A percentile compares a stretch with the other conserved stretches of the same genome.
phyloP scores from a whole-genome alignment of 2,888 invertebrate genomes.

The Scaptomyza tumidula region DNA sequence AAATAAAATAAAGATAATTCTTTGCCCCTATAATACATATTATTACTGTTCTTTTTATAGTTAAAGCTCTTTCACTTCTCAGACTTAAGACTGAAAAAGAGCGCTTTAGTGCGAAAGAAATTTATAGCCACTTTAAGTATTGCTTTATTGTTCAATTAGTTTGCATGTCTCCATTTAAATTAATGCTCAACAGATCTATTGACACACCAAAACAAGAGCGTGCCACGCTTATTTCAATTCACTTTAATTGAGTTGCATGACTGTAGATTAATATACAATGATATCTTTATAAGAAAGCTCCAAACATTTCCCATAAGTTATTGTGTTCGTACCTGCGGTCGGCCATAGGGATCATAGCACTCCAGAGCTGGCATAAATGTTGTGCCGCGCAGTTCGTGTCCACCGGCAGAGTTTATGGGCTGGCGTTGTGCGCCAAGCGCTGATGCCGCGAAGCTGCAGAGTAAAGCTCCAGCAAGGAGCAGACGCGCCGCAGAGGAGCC shows the following conservation, averaged over 20 bases:
- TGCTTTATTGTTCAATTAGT: constrained; percentile 61
- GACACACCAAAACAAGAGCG: constrained; percentile 26
- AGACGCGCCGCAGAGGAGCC: constrained; percentile 69
- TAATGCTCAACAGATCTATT: constrained; percentile 41
- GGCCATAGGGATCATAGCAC: constrained; percentile 86
- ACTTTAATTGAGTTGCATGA: constrained; percentile 56
- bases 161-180: constrained; percentile 59
- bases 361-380: constrained; percentile 84
- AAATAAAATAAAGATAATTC: too few species aligned
- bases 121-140: constrained; percentile 20
- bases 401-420: constrained; percentile 69
- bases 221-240: constrained; percentile 40
- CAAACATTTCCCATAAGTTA: too few species aligned
- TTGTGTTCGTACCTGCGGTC: constrained; percentile 85
- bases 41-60: too few species aligned
- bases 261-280: constrained; percentile 14
- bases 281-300: constrained; percentile 18
- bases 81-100: constrained; percentile 1
- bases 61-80: not conserved
- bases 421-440: constrained; percentile 56
- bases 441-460: constrained; percentile 52
- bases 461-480: constrained; percentile 52
- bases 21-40: too few species aligned
- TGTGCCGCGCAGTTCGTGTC: constrained; percentile 71
- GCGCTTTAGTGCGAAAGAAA: not conserved